These are phyloP conservation scores for Ciconia stormi DNA, from an alignment of 2,113 vertebrate species.

Conservation along the genomic window DNA sequence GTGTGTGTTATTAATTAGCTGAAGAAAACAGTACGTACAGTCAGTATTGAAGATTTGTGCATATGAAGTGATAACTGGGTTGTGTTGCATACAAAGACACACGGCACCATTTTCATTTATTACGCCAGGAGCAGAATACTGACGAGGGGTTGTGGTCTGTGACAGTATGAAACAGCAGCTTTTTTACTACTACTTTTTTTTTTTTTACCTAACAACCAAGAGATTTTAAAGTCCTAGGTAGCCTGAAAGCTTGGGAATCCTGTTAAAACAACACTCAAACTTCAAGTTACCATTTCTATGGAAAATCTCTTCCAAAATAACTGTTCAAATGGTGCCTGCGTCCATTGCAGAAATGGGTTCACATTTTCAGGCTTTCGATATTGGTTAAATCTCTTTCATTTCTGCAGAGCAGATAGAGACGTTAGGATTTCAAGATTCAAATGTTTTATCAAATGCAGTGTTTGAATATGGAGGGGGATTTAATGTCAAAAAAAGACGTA, in stretches of 20 bases:
- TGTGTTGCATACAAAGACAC: background rate
- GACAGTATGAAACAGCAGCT: background rate
- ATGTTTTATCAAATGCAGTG: background rate
- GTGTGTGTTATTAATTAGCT: background rate
- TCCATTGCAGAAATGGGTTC: background rate
- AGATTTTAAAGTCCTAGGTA: background rate
- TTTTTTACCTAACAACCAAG: rapidly evolving
- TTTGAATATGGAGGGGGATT: background rate
- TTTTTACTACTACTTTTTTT: background rate
- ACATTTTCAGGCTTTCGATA: rapidly evolving
- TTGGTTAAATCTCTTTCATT: background rate
- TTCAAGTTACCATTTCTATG: background rate
- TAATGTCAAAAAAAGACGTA: background rate
- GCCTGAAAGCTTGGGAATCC: background rate
- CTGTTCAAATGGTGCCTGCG: background rate
- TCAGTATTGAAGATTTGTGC: background rate
- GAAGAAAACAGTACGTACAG: background rate
- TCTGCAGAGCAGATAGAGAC: background rate
- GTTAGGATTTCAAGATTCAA: background rate
- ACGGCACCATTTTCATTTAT: background rate
- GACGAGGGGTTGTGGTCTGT: background rate
- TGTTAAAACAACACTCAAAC: background rate
- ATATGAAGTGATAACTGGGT: background rate
- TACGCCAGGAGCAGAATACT: background rate
- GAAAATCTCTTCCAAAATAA: background rate